Base-by-base conservation (phyloP, 2,113 vertebrate species). In the Trogon surrucura region DNA sequence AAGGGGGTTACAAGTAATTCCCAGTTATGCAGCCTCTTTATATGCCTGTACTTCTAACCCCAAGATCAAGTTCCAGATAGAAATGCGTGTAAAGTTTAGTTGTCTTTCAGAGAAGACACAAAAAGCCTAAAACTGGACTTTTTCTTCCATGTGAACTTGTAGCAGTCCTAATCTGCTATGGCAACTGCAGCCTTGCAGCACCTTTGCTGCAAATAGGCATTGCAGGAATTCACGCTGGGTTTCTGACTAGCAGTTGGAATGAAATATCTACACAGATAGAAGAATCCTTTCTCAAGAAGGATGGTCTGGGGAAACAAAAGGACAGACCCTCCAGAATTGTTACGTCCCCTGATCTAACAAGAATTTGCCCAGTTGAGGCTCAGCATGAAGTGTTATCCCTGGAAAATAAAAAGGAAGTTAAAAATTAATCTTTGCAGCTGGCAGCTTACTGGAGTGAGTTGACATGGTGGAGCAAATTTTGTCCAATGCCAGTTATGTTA, bases 41-140 rank as follows among this genome's bases (percentile, higher is more conserved):
- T n/a, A 19, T 21, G 44, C 57, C 75, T 92, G 94, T 93, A 93
- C 95, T 96, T 91, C 96, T 97, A 95, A 96, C 96, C 92, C 51
- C 81, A 74, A 89, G 94, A 97, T 97, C 88, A 94, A 89, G 64
- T 80, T 89, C 54, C 66, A 94, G 96, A 94, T 91, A 94, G 61
- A 0, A 8, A 73, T 65, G 47, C 23, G 84, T 38, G 50, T 95
- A 60, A 95, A 96, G 65, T 78, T 88, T 38, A 86, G 65, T 81
- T 94, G 60, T 96, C 90, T 91, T 89, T 90, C 86, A 88, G 75
- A 95, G 78, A 90, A 81, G 77, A 58, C 94, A 87, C 83, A 79
- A 91, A 56, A 93, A 91, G 66, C 77, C 72, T 47, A 91, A 86
- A 91, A 73, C 67, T 7, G 17, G 75, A n/a, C 32, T 79, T 22